Evolutionary conservation across 2,888 invertebrate genomes (phyloP), one percentile per base, ranked within the genome.

Genomic region (Hypomecis punctinalis): DNA sequence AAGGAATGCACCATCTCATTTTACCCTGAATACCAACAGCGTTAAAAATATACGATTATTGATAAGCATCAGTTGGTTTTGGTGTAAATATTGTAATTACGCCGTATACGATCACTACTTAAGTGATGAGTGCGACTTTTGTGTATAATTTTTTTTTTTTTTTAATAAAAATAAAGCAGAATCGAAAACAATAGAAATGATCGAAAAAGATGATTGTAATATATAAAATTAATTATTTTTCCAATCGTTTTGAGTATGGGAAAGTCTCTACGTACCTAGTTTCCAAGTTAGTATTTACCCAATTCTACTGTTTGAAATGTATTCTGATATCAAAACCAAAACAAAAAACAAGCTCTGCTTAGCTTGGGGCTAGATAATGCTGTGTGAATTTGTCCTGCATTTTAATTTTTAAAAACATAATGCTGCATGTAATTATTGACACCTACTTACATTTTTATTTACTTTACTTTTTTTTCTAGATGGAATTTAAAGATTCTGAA

Each of bases 401-500:
- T 45, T 45, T 45, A 45, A 45, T 45, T 45, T 43, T 45, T 45
- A 45, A 45, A 45, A 45, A 45, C 45, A 45, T 45, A 45, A 45
- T 45, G 45, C 45, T 45, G 45, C 45, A 45, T n/a, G 45, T 45
- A 45, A 45, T 45, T 45, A 45, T 45, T 45, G 45, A 45, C 45
- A 45, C 45, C 45, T 45, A 45, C 45, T 45, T 45, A 45, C 45
- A 45, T 45, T 45, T 45, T 45, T 45, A 45, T 45, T 45, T 45
- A 45, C 45, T 45, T 45, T 45, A 45, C 45, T 45, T 45, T 45
- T 45, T 45, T 45, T 45, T 45, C 45, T 45, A 45, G 45, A 45
- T 45, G 45, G 45, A 45, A 45, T 45, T 45, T 45, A 45, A 53
- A 53, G 53, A 51, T 51, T 51, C 51, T 51, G 51, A 51, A 51